Evolutionary conservation across 2,113 vertebrate genomes (phyloP), one percentile per base, ranked within the genome.

Genomic region (Scortum barcoo): DNA sequence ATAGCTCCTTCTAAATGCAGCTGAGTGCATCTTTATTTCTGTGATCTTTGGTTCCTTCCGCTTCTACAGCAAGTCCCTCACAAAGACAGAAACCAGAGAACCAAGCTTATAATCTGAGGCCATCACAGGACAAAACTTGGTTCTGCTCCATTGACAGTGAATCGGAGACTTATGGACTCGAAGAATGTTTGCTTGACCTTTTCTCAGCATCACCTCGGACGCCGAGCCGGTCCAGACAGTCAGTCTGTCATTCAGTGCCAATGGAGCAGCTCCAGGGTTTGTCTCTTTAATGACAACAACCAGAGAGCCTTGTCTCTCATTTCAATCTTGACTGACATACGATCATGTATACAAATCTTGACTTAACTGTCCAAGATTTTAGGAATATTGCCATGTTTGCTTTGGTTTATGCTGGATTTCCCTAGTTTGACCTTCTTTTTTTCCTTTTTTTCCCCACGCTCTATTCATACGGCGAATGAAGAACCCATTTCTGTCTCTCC

Each of bases 101-200:
- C 44, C 57, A 1, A 26, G 57, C 68, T 63, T 44, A 65, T 81
- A 85, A 89, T 86, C 81, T 5, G 76, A 88, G 33, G 73, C 84
- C 83, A 65, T 76, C 78, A 3, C 6, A 2, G 58, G 87, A 92
- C 90, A 87, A 89, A 88, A 87, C 74, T 26, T 4, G 6, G 90
- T 66, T 86, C 58, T 24, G 87, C 93, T 91, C 81, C 83, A 78
- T 6, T 88, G 90, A 60, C 84, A 36, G 22, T 89, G 90, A 94
- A 92, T 90, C 85, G 17, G 78, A 80, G 89, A 76, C 86, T 82
- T 62, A 57, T 75, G 58, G 63, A 56, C 80, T 74, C 66, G 69
- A 81, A 86, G 82, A 88, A 62, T 92, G 90, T 91, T 93, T 89
- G 76, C 83, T 89, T 86, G 86, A 93, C 91, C 90, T 88, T 70